phyloP scores from a whole-genome alignment of 2,113 vertebrate genomes.

The Varanus salvator region DNA sequence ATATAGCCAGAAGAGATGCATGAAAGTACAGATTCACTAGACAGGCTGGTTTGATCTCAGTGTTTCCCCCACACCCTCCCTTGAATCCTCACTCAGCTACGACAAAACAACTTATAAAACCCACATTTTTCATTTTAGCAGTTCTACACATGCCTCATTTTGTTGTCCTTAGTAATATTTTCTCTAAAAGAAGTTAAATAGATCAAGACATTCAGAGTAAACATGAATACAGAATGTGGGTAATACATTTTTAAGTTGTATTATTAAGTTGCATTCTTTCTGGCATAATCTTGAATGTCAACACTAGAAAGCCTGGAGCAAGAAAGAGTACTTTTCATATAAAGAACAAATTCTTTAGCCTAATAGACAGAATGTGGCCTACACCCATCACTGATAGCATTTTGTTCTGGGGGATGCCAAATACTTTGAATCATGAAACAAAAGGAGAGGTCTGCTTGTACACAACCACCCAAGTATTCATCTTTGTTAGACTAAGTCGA shows the following conservation, averaged over 20 bases:
- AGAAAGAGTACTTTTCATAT: not conserved
- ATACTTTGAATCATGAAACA: not conserved
- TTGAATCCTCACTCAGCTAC: constrained; percentile 60
- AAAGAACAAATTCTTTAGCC: not conserved
- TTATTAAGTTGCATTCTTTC: constrained; percentile 53
- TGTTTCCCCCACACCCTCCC: constrained; percentile 35
- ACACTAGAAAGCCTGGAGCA: constrained; percentile 32
- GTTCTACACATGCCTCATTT: constrained; percentile 54
- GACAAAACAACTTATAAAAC: constrained; percentile 76
- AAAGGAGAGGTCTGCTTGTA: not conserved
- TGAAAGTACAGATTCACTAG: constrained; percentile 66
- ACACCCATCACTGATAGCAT: not conserved
- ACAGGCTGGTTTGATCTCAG: constrained; percentile 60
- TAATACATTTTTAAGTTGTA: constrained; percentile 39
- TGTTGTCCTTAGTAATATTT: constrained; percentile 51
- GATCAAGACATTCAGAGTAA: constrained; percentile 59
- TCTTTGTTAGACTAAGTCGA: not conserved
- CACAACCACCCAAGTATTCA: not conserved
- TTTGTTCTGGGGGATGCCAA: not conserved
- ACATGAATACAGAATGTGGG: constrained; percentile 53
- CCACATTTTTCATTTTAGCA: constrained; percentile 70
- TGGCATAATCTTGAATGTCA: constrained; percentile 30
- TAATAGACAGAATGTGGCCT: not conserved
- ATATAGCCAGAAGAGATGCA: constrained; percentile 72
- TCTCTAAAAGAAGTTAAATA: constrained; percentile 48